Conservation (phyloP, 2,888 invertebrate species). For the Uloborus plumipes region DNA sequence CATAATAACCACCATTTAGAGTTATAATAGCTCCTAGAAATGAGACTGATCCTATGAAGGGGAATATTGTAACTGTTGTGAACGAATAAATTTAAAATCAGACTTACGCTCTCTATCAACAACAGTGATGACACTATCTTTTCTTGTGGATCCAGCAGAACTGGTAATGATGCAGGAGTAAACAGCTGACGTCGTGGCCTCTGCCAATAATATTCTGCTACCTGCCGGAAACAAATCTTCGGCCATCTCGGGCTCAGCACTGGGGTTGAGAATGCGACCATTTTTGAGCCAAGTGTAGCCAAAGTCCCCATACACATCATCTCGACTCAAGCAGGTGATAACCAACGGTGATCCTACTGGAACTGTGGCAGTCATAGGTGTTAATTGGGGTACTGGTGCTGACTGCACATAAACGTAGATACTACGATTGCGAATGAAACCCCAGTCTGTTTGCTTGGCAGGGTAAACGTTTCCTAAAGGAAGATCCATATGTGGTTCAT, state of each 20-base stretch:
- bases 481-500: background rate
- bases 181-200: constrained; percentile 69
- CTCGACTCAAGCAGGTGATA: constrained; percentile 63
- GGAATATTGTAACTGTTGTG: background rate
- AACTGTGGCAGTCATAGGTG: constrained; percentile 61
- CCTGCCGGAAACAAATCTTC: constrained; percentile 88
- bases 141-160: constrained; percentile 54
- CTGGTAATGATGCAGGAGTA: constrained; percentile 67
- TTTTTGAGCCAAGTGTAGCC: constrained; percentile 90
- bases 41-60: no score
- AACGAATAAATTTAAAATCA: background rate
- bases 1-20: no score
- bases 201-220: constrained; percentile 83
- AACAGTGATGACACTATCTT: constrained; percentile 66
- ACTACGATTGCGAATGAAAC: constrained; percentile 79
- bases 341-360: constrained; percentile 45
- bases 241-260: constrained; percentile 79
- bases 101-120: constrained; percentile 61
- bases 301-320: constrained; percentile 70
- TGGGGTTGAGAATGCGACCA: constrained; percentile 76
- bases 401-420: constrained; percentile 76
- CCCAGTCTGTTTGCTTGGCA: constrained; percentile 82
- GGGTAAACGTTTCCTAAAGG: constrained; percentile 77
- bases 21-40: no score
- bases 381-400: constrained; percentile 73